Conservation (phyloP, 2,888 invertebrate genomes). For the Caenorhabditis imperialis region DNA sequence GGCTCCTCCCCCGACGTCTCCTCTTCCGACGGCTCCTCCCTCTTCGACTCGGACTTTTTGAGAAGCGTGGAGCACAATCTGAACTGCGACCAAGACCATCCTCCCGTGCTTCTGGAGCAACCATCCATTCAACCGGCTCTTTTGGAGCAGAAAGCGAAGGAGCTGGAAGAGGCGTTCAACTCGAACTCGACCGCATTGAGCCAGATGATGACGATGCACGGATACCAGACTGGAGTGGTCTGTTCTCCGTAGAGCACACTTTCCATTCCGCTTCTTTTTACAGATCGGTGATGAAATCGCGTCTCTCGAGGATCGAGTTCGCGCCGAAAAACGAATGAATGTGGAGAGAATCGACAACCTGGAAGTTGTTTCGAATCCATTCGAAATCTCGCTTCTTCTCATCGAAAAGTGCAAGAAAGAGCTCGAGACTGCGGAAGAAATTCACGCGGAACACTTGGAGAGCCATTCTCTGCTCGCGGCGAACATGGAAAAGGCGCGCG, state of each 20-base stretch:
- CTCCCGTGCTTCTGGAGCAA: no score
- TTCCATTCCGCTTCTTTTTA: no score
- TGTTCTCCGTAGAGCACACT: not conserved
- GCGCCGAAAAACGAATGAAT: not conserved
- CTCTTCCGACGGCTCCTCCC: constrained; percentile 5
- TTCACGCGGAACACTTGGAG: no score
- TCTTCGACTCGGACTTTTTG: constrained; percentile 2
- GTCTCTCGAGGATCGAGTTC: not conserved
- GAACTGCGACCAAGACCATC: not conserved
- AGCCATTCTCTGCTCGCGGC: no score
- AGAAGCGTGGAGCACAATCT: not conserved
- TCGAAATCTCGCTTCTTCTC: not conserved
- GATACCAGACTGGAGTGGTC: constrained; percentile 10
- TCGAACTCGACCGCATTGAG: constrained; percentile 9
- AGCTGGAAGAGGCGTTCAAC: constrained; percentile 1
- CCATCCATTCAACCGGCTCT: not conserved
- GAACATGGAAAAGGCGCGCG: no score
- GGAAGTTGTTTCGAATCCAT: not conserved
- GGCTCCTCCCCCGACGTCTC: not conserved
- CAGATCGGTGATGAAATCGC: not conserved
- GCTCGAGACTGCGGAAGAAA: no score
- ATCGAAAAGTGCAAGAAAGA: no score
- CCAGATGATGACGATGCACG: constrained; percentile 8
- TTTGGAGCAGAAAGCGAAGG: not conserved
- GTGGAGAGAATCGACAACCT: not conserved